Conservation (phyloP, 2,113 vertebrate genomes). For the Haliaeetus leucogaster region DNA sequence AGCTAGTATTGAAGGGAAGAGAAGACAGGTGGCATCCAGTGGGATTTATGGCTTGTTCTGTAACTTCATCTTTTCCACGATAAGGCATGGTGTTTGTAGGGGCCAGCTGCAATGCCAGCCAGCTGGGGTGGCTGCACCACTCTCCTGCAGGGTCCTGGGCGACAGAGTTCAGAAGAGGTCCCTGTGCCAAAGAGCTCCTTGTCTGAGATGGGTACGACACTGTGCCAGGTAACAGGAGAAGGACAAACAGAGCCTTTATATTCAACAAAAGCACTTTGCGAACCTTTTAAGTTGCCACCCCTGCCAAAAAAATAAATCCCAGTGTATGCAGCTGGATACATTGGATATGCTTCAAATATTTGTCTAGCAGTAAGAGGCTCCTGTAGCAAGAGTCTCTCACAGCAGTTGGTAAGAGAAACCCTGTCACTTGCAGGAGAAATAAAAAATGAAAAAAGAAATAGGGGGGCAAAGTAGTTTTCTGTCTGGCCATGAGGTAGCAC, state of each 20-base stretch:
- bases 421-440: background rate
- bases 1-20: background rate
- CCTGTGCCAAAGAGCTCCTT: background rate
- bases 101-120: background rate
- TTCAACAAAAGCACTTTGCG: background rate
- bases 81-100: background rate
- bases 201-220: background rate
- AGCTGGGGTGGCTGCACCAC: background rate
- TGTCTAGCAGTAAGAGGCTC: background rate
- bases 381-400: background rate
- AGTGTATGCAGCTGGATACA: background rate
- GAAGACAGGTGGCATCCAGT: background rate
- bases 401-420: background rate
- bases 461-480: background rate
- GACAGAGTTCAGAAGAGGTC: background rate
- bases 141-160: background rate
- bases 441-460: background rate
- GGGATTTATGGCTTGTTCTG: background rate
- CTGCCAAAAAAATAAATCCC: accelerated
- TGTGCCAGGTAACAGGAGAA: background rate
- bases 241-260: background rate
- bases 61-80: background rate
- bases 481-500: slow-evolving; percentile 7
- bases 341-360: background rate
- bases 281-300: background rate